Base-by-base conservation (phyloP, 1,140 invertebrate species). In the Saccostrea cuccullata region DNA sequence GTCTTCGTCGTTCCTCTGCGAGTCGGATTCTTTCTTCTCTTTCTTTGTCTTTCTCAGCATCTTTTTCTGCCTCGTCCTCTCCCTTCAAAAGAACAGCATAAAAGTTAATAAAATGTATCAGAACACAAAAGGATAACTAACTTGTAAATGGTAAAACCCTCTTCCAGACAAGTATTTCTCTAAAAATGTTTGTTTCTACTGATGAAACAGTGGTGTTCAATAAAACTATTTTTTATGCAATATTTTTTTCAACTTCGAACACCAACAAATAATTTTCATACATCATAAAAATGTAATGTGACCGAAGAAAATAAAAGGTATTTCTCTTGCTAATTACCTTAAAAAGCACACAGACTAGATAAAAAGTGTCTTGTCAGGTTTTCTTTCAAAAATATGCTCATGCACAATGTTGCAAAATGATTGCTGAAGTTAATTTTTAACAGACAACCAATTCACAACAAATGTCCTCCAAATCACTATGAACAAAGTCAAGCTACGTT, bases 31-130 rank as follows among this genome's bases (percentile, higher is more conserved):
- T 64, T 64, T 89, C 88, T 82, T 95, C 84, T 94, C 93, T 88
- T 84, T 96, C 95, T 60, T 95, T 95, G 90, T 96, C 95, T n/a
- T 93, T 89, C 85, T 94, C 94, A n/a, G 96, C 93, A 55, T 90
- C 89, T 86, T 88, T 90, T 93, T 91, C 88, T 56, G 86, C 84
- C 15, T 90, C 90, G 85, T 90, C 90, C 56, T 92, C 89, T 77
- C 90, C 90, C 89, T 91, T 64, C 30, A 90, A 88, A 89, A 85
- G 73, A 73, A 87, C 36, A 87, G 20, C 55, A 55, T 36, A 3
- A n/a, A 55, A 55, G 47, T 84, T 20, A 84, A n/a, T 13, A 15
- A 84, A 47, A 30, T n/a, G n/a, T 64, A 64, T 0, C 17, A 64
- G n/a, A 64, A 20, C 58, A 64, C 17, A 60, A 60, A 60, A 13